phyloP scores from a whole-genome alignment of 2,888 invertebrate genomes.

The Brachyopa scutellaris region DNA sequence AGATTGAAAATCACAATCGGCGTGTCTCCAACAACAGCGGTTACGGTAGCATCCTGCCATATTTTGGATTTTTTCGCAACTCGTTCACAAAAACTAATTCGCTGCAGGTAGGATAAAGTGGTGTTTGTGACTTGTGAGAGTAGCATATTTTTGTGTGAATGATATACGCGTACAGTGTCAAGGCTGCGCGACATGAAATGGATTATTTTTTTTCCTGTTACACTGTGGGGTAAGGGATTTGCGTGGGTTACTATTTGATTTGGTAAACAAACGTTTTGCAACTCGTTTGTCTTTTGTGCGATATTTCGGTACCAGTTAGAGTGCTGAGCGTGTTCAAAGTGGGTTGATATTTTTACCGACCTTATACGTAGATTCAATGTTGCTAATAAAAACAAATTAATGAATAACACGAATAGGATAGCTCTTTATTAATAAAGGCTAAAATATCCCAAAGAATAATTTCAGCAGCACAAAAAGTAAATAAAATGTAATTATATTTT shows the following conservation, averaged over 20 bases:
- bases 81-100: conserved; percentile 77
- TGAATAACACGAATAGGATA: too few species aligned
- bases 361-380: too few species aligned
- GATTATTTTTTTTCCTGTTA: too few species aligned
- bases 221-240: too few species aligned
- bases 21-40: conserved; percentile 73
- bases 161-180: conserved; percentile 10
- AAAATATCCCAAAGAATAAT: too few species aligned
- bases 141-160: not conserved
- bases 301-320: not conserved
- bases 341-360: not conserved
- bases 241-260: not conserved
- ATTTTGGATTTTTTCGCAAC: conserved; percentile 78
- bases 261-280: too few species aligned
- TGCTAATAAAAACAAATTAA: too few species aligned
- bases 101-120: conserved; percentile 77
- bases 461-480: too few species aligned
- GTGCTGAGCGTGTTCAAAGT: not conserved
- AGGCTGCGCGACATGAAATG: not conserved
- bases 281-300: too few species aligned
- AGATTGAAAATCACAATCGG: conserved; percentile 68
- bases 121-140: not conserved
- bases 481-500: too few species aligned
- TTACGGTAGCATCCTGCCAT: conserved; percentile 80
- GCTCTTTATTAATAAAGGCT: too few species aligned